These are phyloP conservation scores for Sminthurinus aureus DNA, from an alignment of 2,888 invertebrate species.

Conservation along the genomic window DNA sequence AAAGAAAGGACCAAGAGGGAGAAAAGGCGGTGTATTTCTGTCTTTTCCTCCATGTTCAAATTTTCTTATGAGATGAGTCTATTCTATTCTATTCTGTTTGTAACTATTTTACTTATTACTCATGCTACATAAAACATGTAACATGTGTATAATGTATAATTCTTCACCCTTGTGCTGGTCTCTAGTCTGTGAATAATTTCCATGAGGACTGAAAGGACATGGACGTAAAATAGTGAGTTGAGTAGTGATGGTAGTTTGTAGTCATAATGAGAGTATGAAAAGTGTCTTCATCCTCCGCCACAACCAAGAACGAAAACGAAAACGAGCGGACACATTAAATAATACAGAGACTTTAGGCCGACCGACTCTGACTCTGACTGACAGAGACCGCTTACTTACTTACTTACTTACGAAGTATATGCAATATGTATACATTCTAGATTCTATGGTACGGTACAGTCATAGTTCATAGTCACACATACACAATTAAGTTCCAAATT, in stretches of 20 bases:
- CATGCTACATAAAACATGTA: neutral
- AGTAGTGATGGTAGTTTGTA: too few species aligned
- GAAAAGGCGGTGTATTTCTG: neutral
- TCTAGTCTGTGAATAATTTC: slow-evolving; percentile 22
- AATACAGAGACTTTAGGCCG: neutral
- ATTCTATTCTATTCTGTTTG: neutral
- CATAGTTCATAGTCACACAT: neutral
- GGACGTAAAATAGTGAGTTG: neutral
- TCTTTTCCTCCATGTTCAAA: neutral
- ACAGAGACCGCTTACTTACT: neutral
- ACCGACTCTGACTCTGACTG: neutral
- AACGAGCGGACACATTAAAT: slow-evolving; percentile 7
- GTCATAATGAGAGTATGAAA: slow-evolving; percentile 27
- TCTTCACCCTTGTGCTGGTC: neutral
- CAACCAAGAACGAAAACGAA: neutral
- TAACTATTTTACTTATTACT: too few species aligned
- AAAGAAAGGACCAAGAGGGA: neutral
- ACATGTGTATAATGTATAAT: slow-evolving; percentile 1
- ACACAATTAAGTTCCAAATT: neutral
- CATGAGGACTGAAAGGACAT: neutral
- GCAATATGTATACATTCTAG: too few species aligned
- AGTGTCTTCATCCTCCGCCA: slow-evolving; percentile 25
- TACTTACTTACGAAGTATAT: too few species aligned
- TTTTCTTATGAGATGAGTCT: neutral
- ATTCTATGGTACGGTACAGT: too few species aligned